phyloP scores from a whole-genome alignment of 2,797 vertebrate genomes.

The Odontamblyopus lacepedii region DNA sequence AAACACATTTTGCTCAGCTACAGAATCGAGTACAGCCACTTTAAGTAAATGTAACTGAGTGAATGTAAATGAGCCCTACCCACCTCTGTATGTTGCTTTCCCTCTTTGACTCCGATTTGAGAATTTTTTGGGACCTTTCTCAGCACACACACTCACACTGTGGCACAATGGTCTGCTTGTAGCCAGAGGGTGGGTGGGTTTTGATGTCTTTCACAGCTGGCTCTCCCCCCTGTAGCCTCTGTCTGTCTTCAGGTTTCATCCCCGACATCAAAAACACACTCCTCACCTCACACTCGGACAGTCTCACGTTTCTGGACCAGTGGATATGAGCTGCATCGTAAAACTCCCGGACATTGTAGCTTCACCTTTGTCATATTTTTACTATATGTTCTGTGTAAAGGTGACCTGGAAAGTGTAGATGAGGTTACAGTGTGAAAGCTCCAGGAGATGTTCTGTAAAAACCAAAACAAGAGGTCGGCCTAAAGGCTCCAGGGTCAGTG shows the following conservation, averaged over 20 bases:
- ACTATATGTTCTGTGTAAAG: constrained; percentile 32
- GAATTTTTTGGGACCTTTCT: constrained; percentile 29
- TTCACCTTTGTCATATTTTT: constrained; percentile 44
- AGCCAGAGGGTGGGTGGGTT: constrained; percentile 60
- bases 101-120: constrained; percentile 31
- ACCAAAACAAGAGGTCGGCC: too few species aligned
- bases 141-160: constrained; percentile 19
- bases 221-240: constrained; percentile 40
- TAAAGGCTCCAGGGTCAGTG: too few species aligned
- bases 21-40: too few species aligned
- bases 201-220: constrained; percentile 73
- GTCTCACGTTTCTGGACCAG: constrained; percentile 10
- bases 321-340: constrained; percentile 52
- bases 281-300: constrained; percentile 66
- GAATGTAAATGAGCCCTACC: too few species aligned
- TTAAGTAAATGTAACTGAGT: too few species aligned
- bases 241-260: constrained; percentile 67
- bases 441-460: not conserved
- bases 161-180: constrained; percentile 34
- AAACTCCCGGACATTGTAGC: constrained; percentile 48
- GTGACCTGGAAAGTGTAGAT: constrained; percentile 31
- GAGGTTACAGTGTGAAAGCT: constrained; percentile 22
- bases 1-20: too few species aligned
- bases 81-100: constrained; percentile 10
- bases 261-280: constrained; percentile 67